phyloP scores from a whole-genome alignment of 2,888 invertebrate species.

The Frankliniella fusca region DNA sequence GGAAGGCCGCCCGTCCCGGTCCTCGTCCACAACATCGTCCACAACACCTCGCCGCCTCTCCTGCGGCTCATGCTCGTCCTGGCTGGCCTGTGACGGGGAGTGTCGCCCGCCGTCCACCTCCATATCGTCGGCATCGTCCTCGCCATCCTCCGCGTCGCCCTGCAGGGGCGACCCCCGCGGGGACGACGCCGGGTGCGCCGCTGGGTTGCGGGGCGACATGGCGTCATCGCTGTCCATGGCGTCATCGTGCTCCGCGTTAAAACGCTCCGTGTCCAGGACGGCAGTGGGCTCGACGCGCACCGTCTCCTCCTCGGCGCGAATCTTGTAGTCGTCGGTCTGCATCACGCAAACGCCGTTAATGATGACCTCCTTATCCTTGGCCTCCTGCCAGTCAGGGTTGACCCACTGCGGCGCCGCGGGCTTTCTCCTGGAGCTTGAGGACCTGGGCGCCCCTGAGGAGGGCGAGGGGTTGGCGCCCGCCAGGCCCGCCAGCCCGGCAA shows the following conservation, averaged over 20 bases:
- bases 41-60: not conserved
- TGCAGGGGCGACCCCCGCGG: slow-evolving; percentile 1
- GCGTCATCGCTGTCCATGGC: slow-evolving; percentile 15
- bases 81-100: not conserved
- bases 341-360: slow-evolving; percentile 92
- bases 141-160: not conserved
- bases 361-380: slow-evolving; percentile 69
- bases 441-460: slow-evolving; percentile 47
- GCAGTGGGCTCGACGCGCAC: slow-evolving; percentile 73
- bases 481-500: not conserved
- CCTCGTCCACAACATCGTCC: slow-evolving; percentile 3
- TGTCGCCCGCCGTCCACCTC: not conserved
- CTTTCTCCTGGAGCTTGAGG: slow-evolving; percentile 67
- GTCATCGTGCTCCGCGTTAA: slow-evolving; percentile 34
- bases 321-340: slow-evolving; percentile 70
- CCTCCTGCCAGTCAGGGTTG: slow-evolving; percentile 86
- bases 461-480: slow-evolving; percentile 43
- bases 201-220: not conserved
- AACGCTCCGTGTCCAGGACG: slow-evolving; percentile 54
- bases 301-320: slow-evolving; percentile 52
- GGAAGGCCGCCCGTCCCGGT: not conserved
- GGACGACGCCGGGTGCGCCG: not conserved
- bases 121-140: slow-evolving; percentile 2
- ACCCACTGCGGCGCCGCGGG: slow-evolving; percentile 97
- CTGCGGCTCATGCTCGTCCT: slow-evolving; percentile 3